Conservation (phyloP, 2,797 vertebrate genomes). For the Spinibarbus caldwelli region DNA sequence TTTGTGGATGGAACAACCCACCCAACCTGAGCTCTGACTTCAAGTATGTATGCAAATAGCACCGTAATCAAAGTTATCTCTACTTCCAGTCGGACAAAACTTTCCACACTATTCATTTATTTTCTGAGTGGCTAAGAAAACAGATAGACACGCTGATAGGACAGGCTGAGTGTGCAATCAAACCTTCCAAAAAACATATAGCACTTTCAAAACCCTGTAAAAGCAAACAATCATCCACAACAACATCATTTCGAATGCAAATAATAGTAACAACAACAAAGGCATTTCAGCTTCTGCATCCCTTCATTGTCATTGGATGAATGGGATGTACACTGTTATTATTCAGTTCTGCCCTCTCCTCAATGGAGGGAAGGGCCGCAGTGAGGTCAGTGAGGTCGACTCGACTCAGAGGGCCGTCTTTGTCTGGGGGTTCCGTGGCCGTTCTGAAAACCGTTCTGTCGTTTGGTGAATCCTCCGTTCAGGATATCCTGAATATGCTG, state of each 20-base stretch:
- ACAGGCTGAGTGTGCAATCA: slow-evolving; percentile 57
- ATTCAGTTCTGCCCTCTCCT: slow-evolving; percentile 72
- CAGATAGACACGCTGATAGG: slow-evolving; percentile 60
- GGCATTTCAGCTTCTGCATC: slow-evolving; percentile 74
- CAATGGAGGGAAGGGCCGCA: slow-evolving; percentile 67
- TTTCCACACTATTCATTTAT: slow-evolving; percentile 39
- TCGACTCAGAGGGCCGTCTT: slow-evolving; percentile 89
- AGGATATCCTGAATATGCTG: slow-evolving; percentile 99
- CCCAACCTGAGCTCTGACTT: slow-evolving; percentile 54
- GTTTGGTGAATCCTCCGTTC: slow-evolving; percentile 89
- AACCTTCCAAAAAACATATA: slow-evolving; percentile 59
- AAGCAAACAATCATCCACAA: slow-evolving; percentile 60
- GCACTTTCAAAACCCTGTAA: slow-evolving; percentile 54
- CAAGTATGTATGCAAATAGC: slow-evolving; percentile 40
- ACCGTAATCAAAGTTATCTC: not conserved
- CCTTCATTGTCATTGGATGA: slow-evolving; percentile 68
- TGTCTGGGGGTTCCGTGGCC: slow-evolving; percentile 85
- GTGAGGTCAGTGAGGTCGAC: slow-evolving; percentile 91
- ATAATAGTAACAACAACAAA: slow-evolving; percentile 65
- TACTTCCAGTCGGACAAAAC: slow-evolving; percentile 21
- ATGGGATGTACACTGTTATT: slow-evolving; percentile 68
- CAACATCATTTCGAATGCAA: slow-evolving; percentile 67
- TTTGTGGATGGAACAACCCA: slow-evolving; percentile 12
- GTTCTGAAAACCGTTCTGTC: slow-evolving; percentile 87
- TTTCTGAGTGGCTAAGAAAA: slow-evolving; percentile 17